A percentile compares a stretch with the other conserved stretches of the same genome.
Evolutionary conservation across 1,140 invertebrate species (phyloP).

Genomic region (Drosophila carrolli): DNA sequence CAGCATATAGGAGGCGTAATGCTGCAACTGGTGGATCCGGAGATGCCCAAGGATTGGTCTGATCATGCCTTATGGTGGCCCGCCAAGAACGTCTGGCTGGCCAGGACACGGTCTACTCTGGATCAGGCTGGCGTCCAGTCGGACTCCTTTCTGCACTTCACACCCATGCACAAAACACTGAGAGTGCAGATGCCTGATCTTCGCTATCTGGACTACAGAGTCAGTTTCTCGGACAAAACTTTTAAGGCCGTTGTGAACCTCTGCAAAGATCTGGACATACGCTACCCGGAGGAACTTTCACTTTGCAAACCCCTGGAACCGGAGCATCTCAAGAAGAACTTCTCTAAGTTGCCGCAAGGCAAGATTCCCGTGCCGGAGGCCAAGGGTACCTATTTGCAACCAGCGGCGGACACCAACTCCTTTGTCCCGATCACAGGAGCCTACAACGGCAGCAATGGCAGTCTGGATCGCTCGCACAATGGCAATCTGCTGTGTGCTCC

Average conservation of each 20-base stretch:
- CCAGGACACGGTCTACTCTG: constrained; percentile 96
- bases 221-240: constrained; percentile 98
- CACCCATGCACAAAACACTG: constrained; percentile 98
- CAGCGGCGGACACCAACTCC: constrained; percentile 93
- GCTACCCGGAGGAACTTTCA: constrained; percentile 98
- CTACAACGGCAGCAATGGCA: constrained; percentile 90
- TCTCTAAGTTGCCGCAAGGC: constrained; percentile 89
- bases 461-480: constrained; percentile 87
- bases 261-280: constrained; percentile 98
- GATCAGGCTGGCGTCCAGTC: constrained; percentile 99
- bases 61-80: constrained; percentile 99
- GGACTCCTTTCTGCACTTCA: constrained; percentile 97
- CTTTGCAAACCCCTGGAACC: constrained; percentile 95
- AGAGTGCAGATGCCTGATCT: constrained; percentile 97
- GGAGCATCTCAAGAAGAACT: constrained; percentile 95
- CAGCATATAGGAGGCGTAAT: constrained; percentile 99
- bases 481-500: constrained; percentile 84
- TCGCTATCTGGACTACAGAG: constrained; percentile 95
- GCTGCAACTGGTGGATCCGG: constrained; percentile 98
- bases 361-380: constrained; percentile 86
- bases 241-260: constrained; percentile 97
- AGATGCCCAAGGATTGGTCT: constrained; percentile 98
- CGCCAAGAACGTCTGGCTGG: constrained; percentile 96
- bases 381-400: constrained; percentile 80
- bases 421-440: constrained; percentile 89